Evolutionary conservation across 2,888 invertebrate genomes (phyloP), one percentile per base, ranked within the genome.

Genomic region (Acanthococcus lagerstroemiae): DNA sequence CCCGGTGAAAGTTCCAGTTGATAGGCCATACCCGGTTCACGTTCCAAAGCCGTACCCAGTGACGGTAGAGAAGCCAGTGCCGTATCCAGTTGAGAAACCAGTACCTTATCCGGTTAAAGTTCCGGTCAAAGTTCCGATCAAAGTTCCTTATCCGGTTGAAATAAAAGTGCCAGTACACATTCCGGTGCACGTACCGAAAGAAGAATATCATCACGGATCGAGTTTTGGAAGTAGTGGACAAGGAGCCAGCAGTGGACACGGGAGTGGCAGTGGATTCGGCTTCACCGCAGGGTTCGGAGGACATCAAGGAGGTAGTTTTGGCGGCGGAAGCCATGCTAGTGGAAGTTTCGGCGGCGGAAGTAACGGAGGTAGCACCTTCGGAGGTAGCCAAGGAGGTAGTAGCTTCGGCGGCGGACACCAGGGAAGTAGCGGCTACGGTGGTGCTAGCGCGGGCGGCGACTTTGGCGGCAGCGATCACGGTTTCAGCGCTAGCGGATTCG

Each of bases 41-140:
- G 83, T 89, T 30, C 87, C 88, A 27, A 85, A 86, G 70, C 87
- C 88, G 5, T 85, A 85, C 74, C 88, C 89, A 84, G 83, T 86
- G 0, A 83, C 80, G 55, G 84, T 88, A 0, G 86, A 86, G 72
- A 87, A 87, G 74, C 85, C 82, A 61, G 84, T 88, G 56, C 87
- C 87, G 1, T 87, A 87, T 26, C 70, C 85, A 69, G 87, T 89
- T 2, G 87, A 87, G 69, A 88, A 88, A 74, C 81, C 80, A 55
- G 87, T 89, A 3, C 84, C 83, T 1, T 82, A 82, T 73, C 81
- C 80, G 56, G 87, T 89, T 5, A 87, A 88, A 74, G 86, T 87
- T 26, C 87, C 82, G 7, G 82, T 84, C 45, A 71, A 73, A 67
- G 71, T 71, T 37, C 85, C 87, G 22, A 83, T 85, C 0, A 79